Conservation (phyloP, 2,797 vertebrate species). For the Pristis pectinata region DNA sequence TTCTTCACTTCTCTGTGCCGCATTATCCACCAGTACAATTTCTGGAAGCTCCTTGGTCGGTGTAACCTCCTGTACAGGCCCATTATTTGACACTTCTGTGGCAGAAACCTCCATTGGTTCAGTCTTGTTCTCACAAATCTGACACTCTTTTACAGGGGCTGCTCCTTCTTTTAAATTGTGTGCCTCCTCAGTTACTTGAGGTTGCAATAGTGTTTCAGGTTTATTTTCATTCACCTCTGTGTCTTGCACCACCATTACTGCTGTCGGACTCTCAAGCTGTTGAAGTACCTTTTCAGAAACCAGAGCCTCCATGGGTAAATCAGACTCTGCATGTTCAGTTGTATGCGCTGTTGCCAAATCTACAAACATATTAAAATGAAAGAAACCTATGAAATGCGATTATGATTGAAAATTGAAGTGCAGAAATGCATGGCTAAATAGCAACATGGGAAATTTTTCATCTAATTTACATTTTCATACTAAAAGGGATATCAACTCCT, state of each 20-base stretch:
- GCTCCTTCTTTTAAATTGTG: conserved; percentile 43
- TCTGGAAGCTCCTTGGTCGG: neutral
- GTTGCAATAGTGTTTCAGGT: conserved; percentile 51
- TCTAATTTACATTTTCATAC: neutral
- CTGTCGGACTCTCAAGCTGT: conserved; percentile 41
- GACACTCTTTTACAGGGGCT: conserved; percentile 53
- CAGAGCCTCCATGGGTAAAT: conserved; percentile 42
- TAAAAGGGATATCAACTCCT: neutral
- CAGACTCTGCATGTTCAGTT: neutral
- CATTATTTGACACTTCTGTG: conserved; percentile 48
- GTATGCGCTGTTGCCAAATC: neutral
- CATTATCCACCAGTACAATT: neutral
- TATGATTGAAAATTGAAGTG: neutral
- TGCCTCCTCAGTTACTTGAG: conserved; percentile 44
- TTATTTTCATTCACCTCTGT: conserved; percentile 48
- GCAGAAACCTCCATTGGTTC: conserved; percentile 60
- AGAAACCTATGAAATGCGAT: neutral
- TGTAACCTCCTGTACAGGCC: conserved; percentile 40
- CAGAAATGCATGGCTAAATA: neutral
- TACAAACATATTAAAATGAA: neutral
- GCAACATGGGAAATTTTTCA: neutral
- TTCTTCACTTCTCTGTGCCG: conserved; percentile 38
- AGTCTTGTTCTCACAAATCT: conserved; percentile 55
- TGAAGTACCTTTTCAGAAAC: conserved; percentile 42
- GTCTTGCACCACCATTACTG: conserved; percentile 46